Base-by-base conservation (phyloP, 2,888 invertebrate species). In the Eristalis tenax region DNA sequence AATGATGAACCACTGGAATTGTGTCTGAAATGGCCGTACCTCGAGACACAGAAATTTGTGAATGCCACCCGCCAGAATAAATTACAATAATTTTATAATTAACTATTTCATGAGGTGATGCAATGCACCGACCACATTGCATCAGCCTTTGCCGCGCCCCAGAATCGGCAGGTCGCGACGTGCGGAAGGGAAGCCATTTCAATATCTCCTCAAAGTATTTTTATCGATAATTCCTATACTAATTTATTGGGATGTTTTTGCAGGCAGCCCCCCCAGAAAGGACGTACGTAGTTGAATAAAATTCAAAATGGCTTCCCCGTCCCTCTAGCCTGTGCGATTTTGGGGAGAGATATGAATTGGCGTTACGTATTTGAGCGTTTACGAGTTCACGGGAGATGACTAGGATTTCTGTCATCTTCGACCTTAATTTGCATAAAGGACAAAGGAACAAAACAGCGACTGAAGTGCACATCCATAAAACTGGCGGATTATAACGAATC, bases 91-190 rank as follows among this genome's bases (percentile, higher is more conserved):
- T 23, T 40, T 70, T 70, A 18, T 35, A 38, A 70, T 64, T 22
- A 40, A 61, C 26, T 61, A 64, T 78, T 56, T 70, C 38, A 13
- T 8, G 50, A n/a, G 22, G 73, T 92, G 91, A 91, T 90, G 92
- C 90, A 90, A 92, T 89, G 69, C 89, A 89, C 89, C 64, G 88
- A 86, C 79, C 89, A 83, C 89, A 92, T 92, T 92, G 92, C 92
- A 92, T 92, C 92, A 92, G 91, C 92, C 92, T 91, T 90, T 91
- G 90, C 71, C 83, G 74, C 88, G n/a, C 61, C 5, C 22, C 57
- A 57, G 35, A 40, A 32, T 76, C 22, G 50, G 8, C 8, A 18
- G 50, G 1, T 18, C 8, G 56, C 69, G 28, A 18, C 56, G 61
- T 64, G 23, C 10, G 40, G 22, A 26, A 69, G 15, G 28, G 50